Evolutionary conservation across 1,140 invertebrate species (phyloP).

Genomic region (Drosophila dunni): DNA sequence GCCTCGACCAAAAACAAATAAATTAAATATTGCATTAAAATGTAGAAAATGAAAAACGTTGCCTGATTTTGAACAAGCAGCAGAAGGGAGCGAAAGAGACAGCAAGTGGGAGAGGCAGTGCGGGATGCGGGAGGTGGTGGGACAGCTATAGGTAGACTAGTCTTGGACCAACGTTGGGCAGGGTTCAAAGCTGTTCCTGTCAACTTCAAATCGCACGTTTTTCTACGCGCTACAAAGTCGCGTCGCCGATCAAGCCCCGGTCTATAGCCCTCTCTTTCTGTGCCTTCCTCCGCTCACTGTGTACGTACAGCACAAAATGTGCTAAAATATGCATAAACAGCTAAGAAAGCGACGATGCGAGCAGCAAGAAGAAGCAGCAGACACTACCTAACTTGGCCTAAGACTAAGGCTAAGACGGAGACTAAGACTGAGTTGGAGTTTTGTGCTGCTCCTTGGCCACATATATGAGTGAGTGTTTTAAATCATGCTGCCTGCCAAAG

Average conservation of each 20-base stretch:
- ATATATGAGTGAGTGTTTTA: constrained; percentile 80
- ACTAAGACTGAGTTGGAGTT: no score
- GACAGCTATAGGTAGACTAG: constrained; percentile 14
- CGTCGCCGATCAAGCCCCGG: constrained; percentile 59
- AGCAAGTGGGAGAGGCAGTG: constrained; percentile 15
- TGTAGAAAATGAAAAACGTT: constrained; percentile 83
- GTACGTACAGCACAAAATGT: constrained; percentile 67
- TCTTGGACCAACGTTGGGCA: constrained; percentile 47
- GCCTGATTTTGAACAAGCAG: constrained; percentile 65
- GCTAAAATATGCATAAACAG: constrained; percentile 82
- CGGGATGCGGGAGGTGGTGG: neutral
- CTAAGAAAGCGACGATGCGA: constrained; percentile 38
- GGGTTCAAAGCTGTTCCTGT: constrained; percentile 79
- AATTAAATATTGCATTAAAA: constrained; percentile 84
- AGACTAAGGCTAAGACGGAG: neutral
- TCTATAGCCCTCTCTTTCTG: constrained; percentile 7
- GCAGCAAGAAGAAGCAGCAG: constrained; percentile 4
- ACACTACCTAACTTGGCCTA: constrained; percentile 9
- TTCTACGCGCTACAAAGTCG: constrained; percentile 80
- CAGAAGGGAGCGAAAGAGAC: neutral
- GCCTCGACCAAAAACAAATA: constrained; percentile 76
- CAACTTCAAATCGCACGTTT: constrained; percentile 82
- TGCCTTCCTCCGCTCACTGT: neutral
- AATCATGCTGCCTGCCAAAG: constrained; percentile 84
- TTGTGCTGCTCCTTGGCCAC: constrained; percentile 15